Conservation (phyloP, 2,113 vertebrate genomes). For the Saiga tatarica region DNA sequence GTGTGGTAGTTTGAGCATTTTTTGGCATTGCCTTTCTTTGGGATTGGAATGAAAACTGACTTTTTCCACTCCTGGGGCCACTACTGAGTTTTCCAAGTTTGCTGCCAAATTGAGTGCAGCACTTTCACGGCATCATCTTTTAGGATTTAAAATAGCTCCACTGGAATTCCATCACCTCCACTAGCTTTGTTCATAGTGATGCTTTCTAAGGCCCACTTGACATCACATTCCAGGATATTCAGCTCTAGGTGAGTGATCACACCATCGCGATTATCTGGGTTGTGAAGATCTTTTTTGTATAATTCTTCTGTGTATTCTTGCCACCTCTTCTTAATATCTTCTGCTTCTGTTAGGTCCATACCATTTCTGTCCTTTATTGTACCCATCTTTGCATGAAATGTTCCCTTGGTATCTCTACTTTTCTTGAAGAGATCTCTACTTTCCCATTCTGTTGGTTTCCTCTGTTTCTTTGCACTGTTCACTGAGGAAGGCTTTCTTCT, state of each 20-base stretch:
- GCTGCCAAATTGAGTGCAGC: not conserved
- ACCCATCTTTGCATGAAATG: not conserved
- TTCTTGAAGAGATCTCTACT: not conserved
- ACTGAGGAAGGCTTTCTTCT: not conserved
- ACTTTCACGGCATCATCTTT: not conserved
- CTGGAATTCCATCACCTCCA: not conserved
- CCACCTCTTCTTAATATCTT: not conserved
- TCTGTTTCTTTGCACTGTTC: not conserved
- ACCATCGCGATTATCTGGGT: not conserved
- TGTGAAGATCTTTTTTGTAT: not conserved
- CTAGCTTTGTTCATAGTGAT: not conserved
- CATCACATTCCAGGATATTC: not conserved
- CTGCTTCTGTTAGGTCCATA: not conserved
- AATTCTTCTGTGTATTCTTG: not conserved
- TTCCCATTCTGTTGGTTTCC: not conserved
- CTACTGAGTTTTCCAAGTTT: not conserved
- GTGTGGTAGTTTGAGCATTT: not conserved
- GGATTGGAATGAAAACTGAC: not conserved
- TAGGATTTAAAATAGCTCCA: not conserved
- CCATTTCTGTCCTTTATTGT: not conserved
- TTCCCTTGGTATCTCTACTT: not conserved
- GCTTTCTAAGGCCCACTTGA: not conserved
- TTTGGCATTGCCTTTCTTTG: not conserved
- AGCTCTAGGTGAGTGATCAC: not conserved
- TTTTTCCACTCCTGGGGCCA: not conserved